Evolutionary conservation across 2,888 invertebrate genomes (phyloP), one percentile per base, ranked within the genome.

Genomic region (Clistopyga incitator): DNA sequence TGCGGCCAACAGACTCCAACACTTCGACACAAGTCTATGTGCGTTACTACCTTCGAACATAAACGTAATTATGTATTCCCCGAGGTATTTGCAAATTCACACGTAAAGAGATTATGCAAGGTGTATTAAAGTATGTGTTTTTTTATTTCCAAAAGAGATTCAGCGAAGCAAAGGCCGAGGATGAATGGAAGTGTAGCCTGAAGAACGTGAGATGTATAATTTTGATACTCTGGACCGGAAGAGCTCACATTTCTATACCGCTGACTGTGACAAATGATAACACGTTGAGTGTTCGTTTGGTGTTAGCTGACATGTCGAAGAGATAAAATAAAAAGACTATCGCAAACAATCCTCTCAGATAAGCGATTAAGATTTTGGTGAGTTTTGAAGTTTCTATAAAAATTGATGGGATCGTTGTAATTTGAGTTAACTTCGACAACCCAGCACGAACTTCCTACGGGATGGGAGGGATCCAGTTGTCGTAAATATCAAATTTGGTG

Each of bases 51-150:
- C 29, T 65, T 23, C 45, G 11, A 50, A 72, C 59, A 80, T 80
- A 68, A 80, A 74, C 68, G 38, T 25, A 74, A 80, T 74, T 61
- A 67, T 38, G 45, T 29, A 38, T 76, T 45, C 59, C 38, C 15
- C 34, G 47, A 56, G 54, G 38, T 74, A 59, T 54, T 71, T 64
- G 10, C 70, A 61, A 50, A 52, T 78, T 78, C 25, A 15, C 18
- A 8, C 61, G 50, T 23, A 29, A n/a, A 45, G 61, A 50, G 47
- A 78, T 61, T 70, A 25, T 20, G 6, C 70, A 10, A 3, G 52
- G 25, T 42, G 10, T n/a, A 64, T 38, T 23, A 38, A 38, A 64
- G 18, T 64, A 38, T n/a, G 20, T 64, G 38, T 25, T 67, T 47
- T 47, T 45, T 25, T n/a, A 15, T 67, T 23, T 23, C 6, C 15